Percentiles rank a stretch among this genome's conserved stretches.
Conservation (phyloP, 2,888 invertebrate genomes). For the Thelaira solivaga region DNA sequence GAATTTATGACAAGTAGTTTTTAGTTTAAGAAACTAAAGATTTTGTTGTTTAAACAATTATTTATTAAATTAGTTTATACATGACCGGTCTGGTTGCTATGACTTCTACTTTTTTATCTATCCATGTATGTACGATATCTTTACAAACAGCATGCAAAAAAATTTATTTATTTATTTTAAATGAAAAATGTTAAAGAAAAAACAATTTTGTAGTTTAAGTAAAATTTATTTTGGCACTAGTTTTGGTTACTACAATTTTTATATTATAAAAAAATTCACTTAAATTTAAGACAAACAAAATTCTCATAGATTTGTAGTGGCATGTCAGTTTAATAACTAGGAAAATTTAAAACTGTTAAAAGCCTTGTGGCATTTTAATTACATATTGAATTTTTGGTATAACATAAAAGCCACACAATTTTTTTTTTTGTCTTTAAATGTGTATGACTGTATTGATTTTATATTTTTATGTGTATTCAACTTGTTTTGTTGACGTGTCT, state of each 20-base stretch:
- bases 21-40: conserved; percentile 34
- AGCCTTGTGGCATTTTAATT: conserved; percentile 53
- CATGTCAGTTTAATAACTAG: neutral
- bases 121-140: neutral
- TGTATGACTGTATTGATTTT: neutral
- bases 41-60: conserved; percentile 55
- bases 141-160: neutral
- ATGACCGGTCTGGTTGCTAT: neutral
- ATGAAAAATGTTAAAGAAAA: neutral
- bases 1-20: conserved; percentile 49
- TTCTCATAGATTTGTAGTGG: neutral
- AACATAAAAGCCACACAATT: neutral
- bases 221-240: conserved; percentile 4
- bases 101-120: neutral
- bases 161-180: too few species aligned
- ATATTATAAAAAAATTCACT: conserved; percentile 26
- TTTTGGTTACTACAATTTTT: neutral
- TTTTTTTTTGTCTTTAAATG: neutral
- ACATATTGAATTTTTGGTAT: neutral
- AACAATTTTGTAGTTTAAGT: neutral
- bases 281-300: conserved; percentile 6
- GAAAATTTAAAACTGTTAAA: conserved; percentile 16
- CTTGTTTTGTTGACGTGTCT: conserved; percentile 42
- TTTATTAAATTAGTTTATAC: conserved; percentile 50
- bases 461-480: conserved; percentile 41